Evolutionary conservation across 2,888 invertebrate genomes (phyloP).

Genomic region (Acronicta alni): DNA sequence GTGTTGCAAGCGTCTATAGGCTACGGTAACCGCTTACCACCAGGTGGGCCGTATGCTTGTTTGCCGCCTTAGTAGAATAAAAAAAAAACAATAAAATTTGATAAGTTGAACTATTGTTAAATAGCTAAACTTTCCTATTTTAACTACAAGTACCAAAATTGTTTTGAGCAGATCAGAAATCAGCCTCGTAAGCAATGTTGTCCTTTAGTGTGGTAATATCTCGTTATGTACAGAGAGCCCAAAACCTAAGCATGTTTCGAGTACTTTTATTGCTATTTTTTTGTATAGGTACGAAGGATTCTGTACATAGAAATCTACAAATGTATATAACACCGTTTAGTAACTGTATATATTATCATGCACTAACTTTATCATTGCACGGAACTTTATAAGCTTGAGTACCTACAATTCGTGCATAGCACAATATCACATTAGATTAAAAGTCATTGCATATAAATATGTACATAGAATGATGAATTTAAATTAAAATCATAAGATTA

Average conservation of each 20-base stretch:
- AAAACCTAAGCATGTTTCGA: background rate
- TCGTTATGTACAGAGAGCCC: too few species aligned
- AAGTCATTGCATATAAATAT: background rate
- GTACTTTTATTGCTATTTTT: background rate
- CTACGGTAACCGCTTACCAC: too few species aligned
- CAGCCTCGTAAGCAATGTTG: background rate
- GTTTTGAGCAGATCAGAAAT: background rate
- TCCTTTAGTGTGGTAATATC: too few species aligned
- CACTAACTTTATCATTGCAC: conserved; percentile 34
- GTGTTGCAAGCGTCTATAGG: too few species aligned
- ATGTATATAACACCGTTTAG: conserved; percentile 28
- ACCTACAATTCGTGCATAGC: conserved; percentile 50
- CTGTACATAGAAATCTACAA: too few species aligned
- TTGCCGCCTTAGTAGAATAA: too few species aligned
- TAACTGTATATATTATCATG: conserved; percentile 36
- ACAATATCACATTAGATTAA: conserved; percentile 30
- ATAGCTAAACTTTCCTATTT: too few species aligned
- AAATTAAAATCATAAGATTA: conserved; percentile 15
- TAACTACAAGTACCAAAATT: too few species aligned
- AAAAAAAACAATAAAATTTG: too few species aligned
- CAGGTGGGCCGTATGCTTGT: too few species aligned
- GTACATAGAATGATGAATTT: conserved; percentile 32
- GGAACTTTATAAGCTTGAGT: conserved; percentile 8
- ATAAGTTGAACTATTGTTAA: too few species aligned
- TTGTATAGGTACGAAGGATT: too few species aligned